Conservation (phyloP, 2,113 vertebrate genomes). For the Gadus macrocephalus region DNA sequence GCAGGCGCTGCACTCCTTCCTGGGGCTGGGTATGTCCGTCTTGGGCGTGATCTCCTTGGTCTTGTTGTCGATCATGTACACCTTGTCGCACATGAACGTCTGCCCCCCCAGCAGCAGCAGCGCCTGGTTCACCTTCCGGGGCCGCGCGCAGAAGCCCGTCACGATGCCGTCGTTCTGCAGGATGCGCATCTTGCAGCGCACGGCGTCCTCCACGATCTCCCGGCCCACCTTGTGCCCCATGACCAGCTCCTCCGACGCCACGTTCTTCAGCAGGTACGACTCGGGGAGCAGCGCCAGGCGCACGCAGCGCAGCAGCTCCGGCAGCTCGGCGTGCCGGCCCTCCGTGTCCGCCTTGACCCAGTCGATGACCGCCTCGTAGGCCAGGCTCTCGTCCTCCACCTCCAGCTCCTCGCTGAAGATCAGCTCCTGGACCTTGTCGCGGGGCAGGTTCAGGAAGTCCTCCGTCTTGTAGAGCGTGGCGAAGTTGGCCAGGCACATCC, state of each 20-base stretch:
- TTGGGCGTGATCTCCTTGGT: constrained; percentile 80
- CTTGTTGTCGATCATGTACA: constrained; percentile 81
- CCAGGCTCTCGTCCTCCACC: constrained; percentile 80
- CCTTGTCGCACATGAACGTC: constrained; percentile 83
- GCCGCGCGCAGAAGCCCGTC: constrained; percentile 78
- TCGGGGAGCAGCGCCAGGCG: constrained; percentile 77
- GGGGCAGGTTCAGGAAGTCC: constrained; percentile 78
- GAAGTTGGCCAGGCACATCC: constrained; percentile 79
- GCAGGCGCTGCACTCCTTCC: constrained; percentile 82
- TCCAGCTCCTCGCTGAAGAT: constrained; percentile 81
- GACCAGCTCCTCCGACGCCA: constrained; percentile 75
- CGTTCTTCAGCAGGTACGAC: constrained; percentile 74
- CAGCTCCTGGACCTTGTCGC: constrained; percentile 77
- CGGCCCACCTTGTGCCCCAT: constrained; percentile 76
- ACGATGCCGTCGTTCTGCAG: constrained; percentile 82
- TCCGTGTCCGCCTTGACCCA: constrained; percentile 79
- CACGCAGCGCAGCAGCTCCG: constrained; percentile 75
- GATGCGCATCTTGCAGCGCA: constrained; percentile 80
- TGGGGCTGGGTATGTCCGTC: constrained; percentile 81
- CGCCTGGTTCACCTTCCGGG: constrained; percentile 79
- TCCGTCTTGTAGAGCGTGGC: constrained; percentile 72
- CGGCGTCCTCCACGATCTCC: constrained; percentile 79
- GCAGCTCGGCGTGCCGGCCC: constrained; percentile 66
- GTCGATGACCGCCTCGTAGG: constrained; percentile 79
- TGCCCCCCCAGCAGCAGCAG: constrained; percentile 80